These are phyloP conservation scores for Nycticebus coucang DNA, from an alignment of 2,113 vertebrate genomes.

Conservation along the genomic window DNA sequence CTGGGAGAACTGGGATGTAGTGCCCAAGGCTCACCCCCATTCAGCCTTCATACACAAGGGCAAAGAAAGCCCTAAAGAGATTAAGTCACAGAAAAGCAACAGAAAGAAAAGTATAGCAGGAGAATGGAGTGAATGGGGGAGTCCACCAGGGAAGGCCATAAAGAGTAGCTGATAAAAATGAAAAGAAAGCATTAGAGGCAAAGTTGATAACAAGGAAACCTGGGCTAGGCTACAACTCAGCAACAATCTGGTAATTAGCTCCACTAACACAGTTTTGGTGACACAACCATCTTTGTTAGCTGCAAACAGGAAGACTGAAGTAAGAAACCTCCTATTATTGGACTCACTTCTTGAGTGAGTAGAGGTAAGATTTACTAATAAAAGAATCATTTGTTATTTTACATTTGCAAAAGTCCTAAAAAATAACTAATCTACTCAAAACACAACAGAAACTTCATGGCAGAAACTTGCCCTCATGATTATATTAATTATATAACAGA, in stretches of 20 bases:
- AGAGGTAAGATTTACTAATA: too few relatives aligned
- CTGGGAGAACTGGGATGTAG: neutral
- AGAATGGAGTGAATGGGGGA: neutral
- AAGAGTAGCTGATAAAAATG: neutral
- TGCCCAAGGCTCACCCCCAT: neutral
- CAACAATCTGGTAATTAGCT: neutral
- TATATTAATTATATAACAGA: neutral
- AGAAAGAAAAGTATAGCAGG: neutral
- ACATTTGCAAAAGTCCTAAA: too few relatives aligned
- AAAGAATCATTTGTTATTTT: too few relatives aligned
- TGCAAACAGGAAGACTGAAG: neutral
- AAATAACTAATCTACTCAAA: too few relatives aligned
- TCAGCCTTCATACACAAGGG: neutral
- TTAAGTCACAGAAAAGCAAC: conserved; percentile 28
- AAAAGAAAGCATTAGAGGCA: conserved; percentile 34
- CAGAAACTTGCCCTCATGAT: too few relatives aligned
- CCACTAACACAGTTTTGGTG: neutral
- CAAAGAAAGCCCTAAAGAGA: neutral
- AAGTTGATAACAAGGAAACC: neutral
- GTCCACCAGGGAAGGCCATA: neutral
- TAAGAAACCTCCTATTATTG: neutral
- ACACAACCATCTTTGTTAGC: neutral
- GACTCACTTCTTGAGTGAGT: neutral
- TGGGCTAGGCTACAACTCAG: neutral
- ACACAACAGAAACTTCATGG: too few relatives aligned